A percentile compares a stretch with the other conserved stretches of the same genome.
These are phyloP conservation scores for Bombus turneri DNA, from an alignment of 1,140 invertebrate species.

Conservation along the genomic window DNA sequence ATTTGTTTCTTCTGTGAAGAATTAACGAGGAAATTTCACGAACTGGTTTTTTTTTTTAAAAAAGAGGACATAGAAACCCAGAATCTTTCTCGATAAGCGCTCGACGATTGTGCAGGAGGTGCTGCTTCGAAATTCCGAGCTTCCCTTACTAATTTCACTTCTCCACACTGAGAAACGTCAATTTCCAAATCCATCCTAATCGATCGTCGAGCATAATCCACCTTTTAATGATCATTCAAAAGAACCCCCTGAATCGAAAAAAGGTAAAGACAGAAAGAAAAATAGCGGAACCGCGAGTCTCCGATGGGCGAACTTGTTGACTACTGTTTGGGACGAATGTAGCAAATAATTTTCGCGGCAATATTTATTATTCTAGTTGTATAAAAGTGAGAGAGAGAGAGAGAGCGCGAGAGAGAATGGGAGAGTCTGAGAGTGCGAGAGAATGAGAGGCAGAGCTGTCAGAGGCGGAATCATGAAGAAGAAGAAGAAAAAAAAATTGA, in stretches of 20 bases:
- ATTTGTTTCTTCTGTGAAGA: slow-evolving; percentile 5
- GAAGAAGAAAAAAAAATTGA: not conserved
- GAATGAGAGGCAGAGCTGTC: not conserved
- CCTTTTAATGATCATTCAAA: not conserved
- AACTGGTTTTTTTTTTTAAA: not conserved
- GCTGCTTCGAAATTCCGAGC: slow-evolving; percentile 44
- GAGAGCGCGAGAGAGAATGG: not conserved
- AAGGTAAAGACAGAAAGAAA: not conserved
- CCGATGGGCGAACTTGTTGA: slow-evolving; percentile 64
- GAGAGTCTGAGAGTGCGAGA: slow-evolving; percentile 4
- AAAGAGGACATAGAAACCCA: too few species aligned
- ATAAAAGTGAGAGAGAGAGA: slow-evolving; percentile 47
- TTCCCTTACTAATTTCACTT: slow-evolving; percentile 36
- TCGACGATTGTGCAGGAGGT: slow-evolving; percentile 2
- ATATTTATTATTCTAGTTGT: slow-evolving; percentile 76
- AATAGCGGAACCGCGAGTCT: slow-evolving; percentile 44
- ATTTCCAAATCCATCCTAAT: slow-evolving; percentile 10
- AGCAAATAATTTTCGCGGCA: slow-evolving; percentile 76
- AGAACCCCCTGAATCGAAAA: too few species aligned
- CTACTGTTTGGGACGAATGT: slow-evolving; percentile 72
- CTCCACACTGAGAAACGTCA: slow-evolving; percentile 31
- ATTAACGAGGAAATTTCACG: not conserved
- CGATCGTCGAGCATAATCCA: not conserved
- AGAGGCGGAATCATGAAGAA: not conserved
- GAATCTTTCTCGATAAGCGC: not conserved